These are phyloP conservation scores for Poeciliopsis paucimaculata DNA, from an alignment of 2,797 vertebrate genomes.

Conservation along the genomic window DNA sequence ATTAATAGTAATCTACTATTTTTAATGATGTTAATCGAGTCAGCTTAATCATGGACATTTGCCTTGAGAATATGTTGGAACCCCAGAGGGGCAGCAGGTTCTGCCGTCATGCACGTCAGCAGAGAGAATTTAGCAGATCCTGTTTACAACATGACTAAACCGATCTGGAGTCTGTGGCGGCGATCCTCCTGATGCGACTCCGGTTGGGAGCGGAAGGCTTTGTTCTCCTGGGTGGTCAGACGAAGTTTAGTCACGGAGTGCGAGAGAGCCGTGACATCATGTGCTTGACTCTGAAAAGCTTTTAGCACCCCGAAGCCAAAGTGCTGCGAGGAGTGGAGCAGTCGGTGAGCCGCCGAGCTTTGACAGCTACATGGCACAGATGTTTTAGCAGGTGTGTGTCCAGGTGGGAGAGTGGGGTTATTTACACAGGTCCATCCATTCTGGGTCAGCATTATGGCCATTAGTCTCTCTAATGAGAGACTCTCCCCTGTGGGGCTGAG, in stretches of 20 bases:
- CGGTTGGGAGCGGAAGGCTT: slow-evolving; percentile 15
- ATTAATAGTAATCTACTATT: neutral
- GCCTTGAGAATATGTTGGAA: neutral
- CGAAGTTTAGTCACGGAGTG: slow-evolving; percentile 45
- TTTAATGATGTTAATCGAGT: neutral
- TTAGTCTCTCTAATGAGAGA: slow-evolving; percentile 84
- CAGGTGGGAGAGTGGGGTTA: slow-evolving; percentile 25
- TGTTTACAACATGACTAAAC: neutral
- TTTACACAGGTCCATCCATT: slow-evolving; percentile 19
- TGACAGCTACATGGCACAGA: slow-evolving; percentile 44
- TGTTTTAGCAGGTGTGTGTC: slow-evolving; percentile 27
- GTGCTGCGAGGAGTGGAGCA: slow-evolving; percentile 46
- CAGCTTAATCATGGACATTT: neutral
- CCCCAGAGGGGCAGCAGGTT: neutral
- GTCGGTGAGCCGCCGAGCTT: slow-evolving; percentile 43
- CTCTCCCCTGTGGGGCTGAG: slow-evolving; percentile 88
- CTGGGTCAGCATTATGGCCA: slow-evolving; percentile 53
- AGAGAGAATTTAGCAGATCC: neutral
- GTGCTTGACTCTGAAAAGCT: slow-evolving; percentile 55
- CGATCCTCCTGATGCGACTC: slow-evolving; percentile 16
- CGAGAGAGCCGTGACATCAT: slow-evolving; percentile 33
- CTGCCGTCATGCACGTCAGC: neutral
- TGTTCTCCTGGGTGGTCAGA: slow-evolving; percentile 32
- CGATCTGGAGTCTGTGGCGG: slow-evolving; percentile 11
- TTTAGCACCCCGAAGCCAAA: slow-evolving; percentile 60